These are phyloP conservation scores for Fulmarus glacialis DNA, from an alignment of 2,113 vertebrate species.

Conservation along the genomic window DNA sequence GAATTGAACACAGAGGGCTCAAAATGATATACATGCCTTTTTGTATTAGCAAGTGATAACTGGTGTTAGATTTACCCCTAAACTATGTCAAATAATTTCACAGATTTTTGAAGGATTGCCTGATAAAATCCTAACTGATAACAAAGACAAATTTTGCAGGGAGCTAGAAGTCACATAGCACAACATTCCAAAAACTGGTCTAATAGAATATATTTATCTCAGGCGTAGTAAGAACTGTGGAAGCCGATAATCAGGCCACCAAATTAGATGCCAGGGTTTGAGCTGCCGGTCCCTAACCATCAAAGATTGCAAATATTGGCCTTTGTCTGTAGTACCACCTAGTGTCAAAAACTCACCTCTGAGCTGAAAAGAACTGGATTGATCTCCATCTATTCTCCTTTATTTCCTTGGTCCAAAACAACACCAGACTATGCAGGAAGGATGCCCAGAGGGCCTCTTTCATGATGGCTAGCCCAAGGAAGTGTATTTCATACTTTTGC, in stretches of 20 bases:
- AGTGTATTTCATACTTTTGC: background rate
- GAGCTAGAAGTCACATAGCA: background rate
- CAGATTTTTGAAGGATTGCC: background rate
- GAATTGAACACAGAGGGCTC: background rate
- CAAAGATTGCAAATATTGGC: conserved; percentile 20
- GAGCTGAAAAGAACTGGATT: background rate
- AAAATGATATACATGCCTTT: background rate
- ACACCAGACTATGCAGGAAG: background rate
- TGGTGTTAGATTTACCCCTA: background rate
- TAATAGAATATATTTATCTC: background rate
- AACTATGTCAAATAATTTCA: background rate
- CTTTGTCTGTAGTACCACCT: conserved; percentile 69
- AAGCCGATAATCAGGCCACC: background rate
- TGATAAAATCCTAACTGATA: background rate
- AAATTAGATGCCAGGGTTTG: background rate
- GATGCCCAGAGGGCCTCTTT: background rate
- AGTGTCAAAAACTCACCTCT: conserved; percentile 43
- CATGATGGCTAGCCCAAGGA: background rate
- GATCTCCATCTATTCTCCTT: background rate
- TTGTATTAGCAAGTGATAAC: background rate
- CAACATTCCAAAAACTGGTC: background rate
- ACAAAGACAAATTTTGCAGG: background rate
- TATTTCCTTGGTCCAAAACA: background rate
- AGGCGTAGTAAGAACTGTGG: background rate
- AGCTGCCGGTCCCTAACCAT: rapidly evolving